These are phyloP conservation scores for Aplocera efformata DNA, from an alignment of 2,888 invertebrate genomes.

Conservation along the genomic window DNA sequence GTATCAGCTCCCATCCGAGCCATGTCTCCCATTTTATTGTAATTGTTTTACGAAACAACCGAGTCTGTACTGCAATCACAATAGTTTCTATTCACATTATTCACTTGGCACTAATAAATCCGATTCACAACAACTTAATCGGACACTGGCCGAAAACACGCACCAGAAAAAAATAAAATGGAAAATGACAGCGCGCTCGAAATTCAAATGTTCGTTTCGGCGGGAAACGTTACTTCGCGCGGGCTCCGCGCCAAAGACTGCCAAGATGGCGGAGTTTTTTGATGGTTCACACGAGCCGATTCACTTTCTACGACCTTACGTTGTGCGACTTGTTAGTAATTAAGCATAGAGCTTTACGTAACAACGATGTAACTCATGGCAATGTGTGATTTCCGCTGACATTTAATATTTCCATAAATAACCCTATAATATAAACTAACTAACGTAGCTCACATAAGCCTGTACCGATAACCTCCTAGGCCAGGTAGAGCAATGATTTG, in stretches of 20 bases:
- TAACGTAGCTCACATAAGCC: no score
- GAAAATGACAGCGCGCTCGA: constrained; percentile 45
- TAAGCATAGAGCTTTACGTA: constrained; percentile 76
- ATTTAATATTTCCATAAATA: constrained; percentile 26
- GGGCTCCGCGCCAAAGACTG: constrained; percentile 72
- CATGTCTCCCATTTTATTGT: constrained; percentile 59
- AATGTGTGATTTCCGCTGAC: constrained; percentile 58
- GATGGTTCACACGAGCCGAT: constrained; percentile 79
- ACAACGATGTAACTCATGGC: constrained; percentile 65
- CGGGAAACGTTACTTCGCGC: constrained; percentile 71
- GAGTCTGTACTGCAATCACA: constrained; percentile 40
- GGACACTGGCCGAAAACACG: constrained; percentile 56
- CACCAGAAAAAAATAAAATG: constrained; percentile 47
- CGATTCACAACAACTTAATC: constrained; percentile 37
- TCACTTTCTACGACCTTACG: constrained; percentile 81
- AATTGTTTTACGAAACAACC: constrained; percentile 34
- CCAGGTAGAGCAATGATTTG: no score
- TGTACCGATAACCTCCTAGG: no score
- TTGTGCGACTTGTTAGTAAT: constrained; percentile 76
- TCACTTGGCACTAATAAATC: constrained; percentile 58
- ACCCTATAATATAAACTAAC: no score
- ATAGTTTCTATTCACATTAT: constrained; percentile 64
- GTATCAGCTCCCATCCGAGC: constrained; percentile 54
- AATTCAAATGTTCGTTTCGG: constrained; percentile 56
- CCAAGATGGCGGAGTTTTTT: constrained; percentile 77